Base-by-base conservation (phyloP, 1,140 invertebrate genomes). In the Drosophila carrolli region DNA sequence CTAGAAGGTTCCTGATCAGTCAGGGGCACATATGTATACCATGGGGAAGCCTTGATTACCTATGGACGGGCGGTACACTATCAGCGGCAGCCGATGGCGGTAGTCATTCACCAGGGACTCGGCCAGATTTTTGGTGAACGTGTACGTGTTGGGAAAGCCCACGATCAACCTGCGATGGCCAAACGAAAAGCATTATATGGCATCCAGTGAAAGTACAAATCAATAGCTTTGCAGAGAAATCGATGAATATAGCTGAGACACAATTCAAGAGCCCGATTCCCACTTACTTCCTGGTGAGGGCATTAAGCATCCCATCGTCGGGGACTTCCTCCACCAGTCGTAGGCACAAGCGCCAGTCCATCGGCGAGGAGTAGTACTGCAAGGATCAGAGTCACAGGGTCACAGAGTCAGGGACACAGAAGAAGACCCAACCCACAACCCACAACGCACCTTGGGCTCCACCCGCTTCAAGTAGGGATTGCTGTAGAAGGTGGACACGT, bases 11-110 rank as follows among this genome's bases (percentile, higher is more conserved):
- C 11, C 8, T 14, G 11, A 13, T 13, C 14, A 19, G 5, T 13
- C 16, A 1, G n/a, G 7, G n/a, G 0, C 3, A 5, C 0, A 35
- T 0, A 13, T 16, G 16, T 16, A 16, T 14, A 16, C 0, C 13
- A 19, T 14, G 2, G 1, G 10, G 1, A 10, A 4, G 2, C 3
- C 2, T 13, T 7, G 13, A 63, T 61, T 35, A 91, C 91, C 96
- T 85, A 99, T 98, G 0, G 98, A 98, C 0, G 98, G 98, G 81
- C 98, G 94, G 50, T 98, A 95, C 70, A 99, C 96, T 4, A 97
- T 94, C 6, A 96, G 92, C 0, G 98, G 98, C 40, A 99, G 82
- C 7, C 93, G 86, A 16, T 94, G 61, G 40, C 93, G 94, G 76
- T 96, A 94, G 75, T 97, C 96, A 29, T 94, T 94, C 1, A 97